phyloP scores from a whole-genome alignment of 2,797 vertebrate genomes.

The Clarias pachynema region DNA sequence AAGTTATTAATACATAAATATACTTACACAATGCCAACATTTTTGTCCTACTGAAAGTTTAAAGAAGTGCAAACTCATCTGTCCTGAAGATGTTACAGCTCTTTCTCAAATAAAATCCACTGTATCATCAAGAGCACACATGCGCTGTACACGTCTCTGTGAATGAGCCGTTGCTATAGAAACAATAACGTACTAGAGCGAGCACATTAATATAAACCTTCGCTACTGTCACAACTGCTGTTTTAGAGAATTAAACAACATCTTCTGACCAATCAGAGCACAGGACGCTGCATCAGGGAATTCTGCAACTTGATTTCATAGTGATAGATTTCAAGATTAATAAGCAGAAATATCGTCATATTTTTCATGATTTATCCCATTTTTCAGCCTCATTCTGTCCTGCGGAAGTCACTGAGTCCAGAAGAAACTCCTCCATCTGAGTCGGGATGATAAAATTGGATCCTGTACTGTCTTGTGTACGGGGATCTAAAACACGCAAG shows the following conservation, averaged over 20 bases:
- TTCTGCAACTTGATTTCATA: not conserved
- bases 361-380: not conserved
- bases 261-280: not conserved
- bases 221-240: not conserved
- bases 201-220: not conserved
- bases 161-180: not conserved
- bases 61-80: too few species aligned
- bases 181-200: not conserved
- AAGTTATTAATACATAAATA: not conserved
- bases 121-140: too few species aligned
- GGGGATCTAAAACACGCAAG: slow-evolving; percentile 2
- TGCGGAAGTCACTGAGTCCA: not conserved
- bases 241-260: not conserved
- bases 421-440: not conserved
- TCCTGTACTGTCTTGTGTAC: not conserved
- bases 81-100: too few species aligned
- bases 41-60: too few species aligned
- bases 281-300: not conserved
- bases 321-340: not conserved
- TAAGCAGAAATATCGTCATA: not conserved
- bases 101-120: too few species aligned
- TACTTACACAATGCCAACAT: too few species aligned
- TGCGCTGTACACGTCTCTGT: too few species aligned
- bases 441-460: not conserved
- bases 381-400: not conserved